A percentile compares a stretch with the other conserved stretches of the same genome.
Conservation (phyloP, 2,113 vertebrate species). For the Anseranas semipalmata region DNA sequence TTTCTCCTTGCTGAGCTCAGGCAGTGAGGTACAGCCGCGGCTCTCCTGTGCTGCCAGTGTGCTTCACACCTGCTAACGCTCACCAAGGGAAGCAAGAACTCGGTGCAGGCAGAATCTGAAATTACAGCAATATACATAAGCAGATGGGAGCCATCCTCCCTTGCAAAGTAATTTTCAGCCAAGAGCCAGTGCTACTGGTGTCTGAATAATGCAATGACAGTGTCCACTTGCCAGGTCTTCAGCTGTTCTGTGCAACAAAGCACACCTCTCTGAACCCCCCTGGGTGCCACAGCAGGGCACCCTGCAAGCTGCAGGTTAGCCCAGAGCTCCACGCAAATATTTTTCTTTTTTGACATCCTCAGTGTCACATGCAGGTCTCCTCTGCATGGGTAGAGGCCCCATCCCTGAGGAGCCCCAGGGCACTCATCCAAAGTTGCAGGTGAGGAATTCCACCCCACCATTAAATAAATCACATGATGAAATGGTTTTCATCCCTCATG, state of each 20-base stretch:
- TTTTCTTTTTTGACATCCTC: neutral
- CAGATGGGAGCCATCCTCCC: neutral
- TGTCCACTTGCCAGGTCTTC: neutral
- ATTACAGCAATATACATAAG: neutral
- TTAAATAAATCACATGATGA: neutral
- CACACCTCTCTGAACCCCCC: neutral
- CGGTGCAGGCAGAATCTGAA: neutral
- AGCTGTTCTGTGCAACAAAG: neutral
- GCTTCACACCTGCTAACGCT: neutral
- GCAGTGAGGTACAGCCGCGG: fast-evolving
- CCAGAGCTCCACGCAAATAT: neutral
- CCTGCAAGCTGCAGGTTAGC: neutral
- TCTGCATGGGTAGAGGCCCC: neutral
- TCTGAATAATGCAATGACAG: neutral
- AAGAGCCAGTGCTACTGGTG: neutral
- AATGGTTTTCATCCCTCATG: neutral
- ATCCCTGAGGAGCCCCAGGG: neutral
- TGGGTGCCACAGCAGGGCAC: neutral
- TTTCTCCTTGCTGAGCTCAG: neutral
- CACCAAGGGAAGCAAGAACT: neutral
- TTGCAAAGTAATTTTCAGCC: neutral
- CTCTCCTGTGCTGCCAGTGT: neutral
- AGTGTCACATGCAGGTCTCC: neutral
- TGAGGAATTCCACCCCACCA: neutral
- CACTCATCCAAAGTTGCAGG: neutral